Percentiles rank a stretch among this genome's conserved stretches.
phyloP scores from a whole-genome alignment of 2,888 invertebrate genomes.

The Disparrhopalites patrizii region DNA sequence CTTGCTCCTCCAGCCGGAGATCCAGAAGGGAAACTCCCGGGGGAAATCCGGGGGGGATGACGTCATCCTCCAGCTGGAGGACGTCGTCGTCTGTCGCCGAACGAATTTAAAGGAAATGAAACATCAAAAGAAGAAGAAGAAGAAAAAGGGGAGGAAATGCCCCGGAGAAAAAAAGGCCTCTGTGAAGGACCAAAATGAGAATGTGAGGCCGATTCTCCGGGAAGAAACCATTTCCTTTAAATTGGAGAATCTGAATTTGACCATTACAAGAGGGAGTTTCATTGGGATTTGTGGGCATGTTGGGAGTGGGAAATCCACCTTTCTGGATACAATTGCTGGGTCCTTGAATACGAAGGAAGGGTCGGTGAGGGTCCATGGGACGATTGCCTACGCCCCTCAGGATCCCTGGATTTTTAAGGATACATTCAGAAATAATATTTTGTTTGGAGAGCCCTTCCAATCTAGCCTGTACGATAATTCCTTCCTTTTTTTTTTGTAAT shows the following conservation, averaged over 20 bases:
- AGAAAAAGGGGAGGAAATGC: no score
- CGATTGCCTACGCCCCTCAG: slow-evolving; percentile 58
- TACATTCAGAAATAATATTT: slow-evolving; percentile 60
- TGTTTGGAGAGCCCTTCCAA: slow-evolving; percentile 59
- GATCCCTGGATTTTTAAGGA: slow-evolving; percentile 63
- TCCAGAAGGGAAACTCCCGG: no score
- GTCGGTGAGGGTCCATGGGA: slow-evolving; percentile 55
- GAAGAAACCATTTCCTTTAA: slow-evolving; percentile 28
- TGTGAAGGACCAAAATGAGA: background rate
- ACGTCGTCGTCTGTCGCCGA: no score
- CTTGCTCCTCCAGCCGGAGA: no score
- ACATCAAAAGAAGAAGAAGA: no score
- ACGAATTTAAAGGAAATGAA: no score
- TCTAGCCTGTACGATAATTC: slow-evolving; percentile 55
- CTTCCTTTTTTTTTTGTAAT: no score
- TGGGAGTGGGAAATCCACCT: slow-evolving; percentile 60
- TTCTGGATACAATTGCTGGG: slow-evolving; percentile 57
- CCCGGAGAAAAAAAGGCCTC: background rate
- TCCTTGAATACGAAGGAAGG: slow-evolving; percentile 54
- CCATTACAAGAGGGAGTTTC: slow-evolving; percentile 52
- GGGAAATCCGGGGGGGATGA: no score
- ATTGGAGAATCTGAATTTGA: slow-evolving; percentile 34
- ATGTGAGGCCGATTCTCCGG: background rate
- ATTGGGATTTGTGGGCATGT: slow-evolving; percentile 59
- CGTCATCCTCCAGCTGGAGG: no score